Percentiles rank a stretch among this genome's conserved stretches.
Evolutionary conservation across 2,888 invertebrate species (phyloP).

Genomic region (Drosophila demipolita): DNA sequence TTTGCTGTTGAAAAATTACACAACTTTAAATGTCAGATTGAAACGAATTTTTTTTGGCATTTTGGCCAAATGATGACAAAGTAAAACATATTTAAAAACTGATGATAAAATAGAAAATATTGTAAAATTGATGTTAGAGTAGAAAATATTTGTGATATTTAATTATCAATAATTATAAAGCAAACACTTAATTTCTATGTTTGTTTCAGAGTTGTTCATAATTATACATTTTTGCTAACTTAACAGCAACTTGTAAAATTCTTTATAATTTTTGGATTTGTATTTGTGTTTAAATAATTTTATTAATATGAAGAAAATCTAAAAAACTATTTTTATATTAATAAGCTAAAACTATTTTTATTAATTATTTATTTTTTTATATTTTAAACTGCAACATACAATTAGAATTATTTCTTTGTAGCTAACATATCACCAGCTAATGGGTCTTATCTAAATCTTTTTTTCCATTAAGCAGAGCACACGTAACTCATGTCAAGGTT

Average conservation of each 20-base stretch:
- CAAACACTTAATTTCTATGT: background rate
- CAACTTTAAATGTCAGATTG: background rate
- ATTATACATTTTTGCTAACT: background rate
- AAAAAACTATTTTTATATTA: no score
- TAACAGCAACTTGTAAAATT: background rate
- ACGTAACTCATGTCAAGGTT: conserved; percentile 34
- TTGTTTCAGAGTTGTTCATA: background rate
- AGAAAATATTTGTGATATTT: background rate
- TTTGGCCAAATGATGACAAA: no score
- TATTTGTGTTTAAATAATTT: background rate
- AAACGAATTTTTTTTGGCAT: background rate
- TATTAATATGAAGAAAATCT: background rate
- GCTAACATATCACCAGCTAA: background rate
- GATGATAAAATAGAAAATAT: background rate
- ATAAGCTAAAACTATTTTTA: no score
- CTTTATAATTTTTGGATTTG: background rate
- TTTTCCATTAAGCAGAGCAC: conserved; percentile 15
- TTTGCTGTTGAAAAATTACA: background rate
- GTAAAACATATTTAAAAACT: background rate
- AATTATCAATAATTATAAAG: background rate
- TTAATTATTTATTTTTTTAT: no score
- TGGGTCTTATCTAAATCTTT: background rate
- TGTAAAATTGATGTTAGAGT: fast-evolving
- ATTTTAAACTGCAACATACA: background rate
- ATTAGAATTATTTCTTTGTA: background rate